phyloP scores from a whole-genome alignment of 2,113 vertebrate species.

The Accipiter cooperii region DNA sequence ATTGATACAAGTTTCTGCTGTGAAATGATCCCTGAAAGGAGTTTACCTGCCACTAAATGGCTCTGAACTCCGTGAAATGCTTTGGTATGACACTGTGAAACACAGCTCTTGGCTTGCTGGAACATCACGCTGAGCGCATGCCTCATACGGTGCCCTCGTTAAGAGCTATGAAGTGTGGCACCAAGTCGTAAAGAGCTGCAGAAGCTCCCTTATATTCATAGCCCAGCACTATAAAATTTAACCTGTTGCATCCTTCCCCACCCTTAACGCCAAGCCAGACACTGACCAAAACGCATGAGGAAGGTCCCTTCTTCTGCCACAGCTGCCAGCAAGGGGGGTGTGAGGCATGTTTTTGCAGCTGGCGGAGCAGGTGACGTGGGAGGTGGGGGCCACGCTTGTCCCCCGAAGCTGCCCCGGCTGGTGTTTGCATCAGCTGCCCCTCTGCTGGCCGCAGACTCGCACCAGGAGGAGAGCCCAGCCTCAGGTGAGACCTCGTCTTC shows the following conservation, averaged over 20 bases:
- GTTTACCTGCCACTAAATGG: constrained; percentile 15
- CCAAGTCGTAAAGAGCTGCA: not conserved
- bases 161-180: not conserved
- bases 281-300: accelerated
- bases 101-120: not conserved
- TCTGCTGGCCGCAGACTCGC: accelerated
- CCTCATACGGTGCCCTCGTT: not conserved
- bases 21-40: constrained; percentile 48
- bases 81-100: not conserved
- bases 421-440: not conserved
- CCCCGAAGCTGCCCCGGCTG: too few relatives aligned
- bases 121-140: not conserved
- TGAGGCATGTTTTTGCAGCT: not conserved
- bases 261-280: accelerated
- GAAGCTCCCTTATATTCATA: accelerated
- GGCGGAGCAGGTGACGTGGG: accelerated
- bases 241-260: not conserved
- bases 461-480: not conserved
- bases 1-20: not conserved
- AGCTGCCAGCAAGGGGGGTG: too few relatives aligned
- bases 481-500: not conserved
- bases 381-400: not conserved
- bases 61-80: not conserved
- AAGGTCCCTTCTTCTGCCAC: not conserved
- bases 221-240: not conserved